Conservation (phyloP, 2,888 invertebrate species). For the Tryphoninae sp. region DNA sequence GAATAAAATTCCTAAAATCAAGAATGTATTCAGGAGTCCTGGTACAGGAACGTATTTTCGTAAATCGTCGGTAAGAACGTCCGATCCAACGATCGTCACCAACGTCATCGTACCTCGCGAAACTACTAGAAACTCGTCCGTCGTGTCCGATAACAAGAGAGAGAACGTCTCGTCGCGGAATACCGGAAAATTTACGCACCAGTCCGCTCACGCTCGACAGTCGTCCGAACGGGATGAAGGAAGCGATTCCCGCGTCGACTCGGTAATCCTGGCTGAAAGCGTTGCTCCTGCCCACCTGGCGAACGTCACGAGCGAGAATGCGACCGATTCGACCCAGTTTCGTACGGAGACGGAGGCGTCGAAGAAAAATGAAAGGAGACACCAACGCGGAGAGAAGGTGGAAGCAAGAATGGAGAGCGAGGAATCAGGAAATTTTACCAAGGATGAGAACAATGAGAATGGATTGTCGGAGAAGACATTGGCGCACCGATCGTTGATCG, state of each 20-base stretch:
- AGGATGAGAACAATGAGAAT: slow-evolving; percentile 11
- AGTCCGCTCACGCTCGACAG: slow-evolving; percentile 71
- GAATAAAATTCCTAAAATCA: slow-evolving; percentile 75
- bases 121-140: slow-evolving; percentile 64
- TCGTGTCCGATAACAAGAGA: slow-evolving; percentile 46
- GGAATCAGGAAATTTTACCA: slow-evolving; percentile 32
- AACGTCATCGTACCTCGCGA: slow-evolving; percentile 72
- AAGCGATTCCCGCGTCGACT: slow-evolving; percentile 49
- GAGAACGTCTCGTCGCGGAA: slow-evolving; percentile 56
- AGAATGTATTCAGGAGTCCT: slow-evolving; percentile 70
- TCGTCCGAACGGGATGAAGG: slow-evolving; percentile 63
- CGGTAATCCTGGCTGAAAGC: slow-evolving; percentile 28
- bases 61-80: slow-evolving; percentile 67
- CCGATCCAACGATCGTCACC: slow-evolving; percentile 73
- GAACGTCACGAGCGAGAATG: slow-evolving; percentile 67
- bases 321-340: slow-evolving; percentile 70
- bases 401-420: slow-evolving; percentile 28
- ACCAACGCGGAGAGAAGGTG: background rate
- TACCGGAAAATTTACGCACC: slow-evolving; percentile 60
- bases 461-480: slow-evolving; percentile 9
- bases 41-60: slow-evolving; percentile 71
- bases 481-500: slow-evolving; percentile 8
- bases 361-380: slow-evolving; percentile 37
- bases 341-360: slow-evolving; percentile 36
- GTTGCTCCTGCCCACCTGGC: slow-evolving; percentile 65